Percentiles rank a stretch among this genome's conserved stretches.
phyloP scores from a whole-genome alignment of 2,797 vertebrate genomes.

The Tachyglossus aculeatus region DNA sequence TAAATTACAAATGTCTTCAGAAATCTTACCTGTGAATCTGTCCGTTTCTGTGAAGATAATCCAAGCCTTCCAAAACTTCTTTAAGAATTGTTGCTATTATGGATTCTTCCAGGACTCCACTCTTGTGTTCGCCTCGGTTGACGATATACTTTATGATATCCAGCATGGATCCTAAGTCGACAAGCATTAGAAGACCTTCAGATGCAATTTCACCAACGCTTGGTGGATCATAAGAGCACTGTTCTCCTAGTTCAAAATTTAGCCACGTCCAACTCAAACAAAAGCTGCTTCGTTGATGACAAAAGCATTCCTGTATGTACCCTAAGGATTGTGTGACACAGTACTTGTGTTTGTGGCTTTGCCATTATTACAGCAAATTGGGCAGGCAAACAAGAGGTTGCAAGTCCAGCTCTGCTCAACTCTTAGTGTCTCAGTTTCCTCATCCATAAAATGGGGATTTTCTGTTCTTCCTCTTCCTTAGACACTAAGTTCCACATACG shows the following conservation, averaged over 20 bases:
- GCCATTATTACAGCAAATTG: too few relatives aligned
- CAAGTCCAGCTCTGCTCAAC: too few relatives aligned
- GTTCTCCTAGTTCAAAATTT: not conserved
- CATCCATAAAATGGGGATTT: too few relatives aligned
- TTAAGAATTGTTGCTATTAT: constrained; percentile 97
- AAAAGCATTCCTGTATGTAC: too few relatives aligned
- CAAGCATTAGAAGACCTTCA: constrained; percentile 13
- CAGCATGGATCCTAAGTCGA: constrained; percentile 91
- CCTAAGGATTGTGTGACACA: too few relatives aligned
- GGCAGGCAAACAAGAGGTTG: too few relatives aligned
- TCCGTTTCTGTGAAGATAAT: constrained; percentile 97
- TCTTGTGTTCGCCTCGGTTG: constrained; percentile 91
- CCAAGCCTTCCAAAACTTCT: constrained; percentile 95
- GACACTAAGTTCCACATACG: too few relatives aligned
- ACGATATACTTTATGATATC: constrained; percentile 97
- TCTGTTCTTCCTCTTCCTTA: too few relatives aligned
- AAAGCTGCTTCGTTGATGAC: too few relatives aligned
- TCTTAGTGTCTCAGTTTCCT: too few relatives aligned
- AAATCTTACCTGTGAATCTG: constrained; percentile 93
- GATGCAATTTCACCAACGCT: not conserved
- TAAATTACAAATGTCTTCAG: not conserved
- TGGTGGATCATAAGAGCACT: not conserved
- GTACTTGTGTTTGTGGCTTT: too few relatives aligned
- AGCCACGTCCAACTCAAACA: too few relatives aligned
- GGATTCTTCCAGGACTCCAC: constrained; percentile 91